Conservation (phyloP, 2,113 vertebrate species). For the Datnioides undecimradiatus region DNA sequence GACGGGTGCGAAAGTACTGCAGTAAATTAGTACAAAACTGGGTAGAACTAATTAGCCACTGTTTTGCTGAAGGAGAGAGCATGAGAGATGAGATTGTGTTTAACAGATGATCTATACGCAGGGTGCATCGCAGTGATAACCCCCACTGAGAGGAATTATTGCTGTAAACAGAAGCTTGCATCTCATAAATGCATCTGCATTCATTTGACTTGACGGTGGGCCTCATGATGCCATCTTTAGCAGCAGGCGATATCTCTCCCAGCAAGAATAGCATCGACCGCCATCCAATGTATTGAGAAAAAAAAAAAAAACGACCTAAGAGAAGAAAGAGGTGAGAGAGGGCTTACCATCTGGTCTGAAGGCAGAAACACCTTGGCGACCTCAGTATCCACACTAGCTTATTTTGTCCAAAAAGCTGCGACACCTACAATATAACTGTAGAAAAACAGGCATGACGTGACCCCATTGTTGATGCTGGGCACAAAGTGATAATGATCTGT, state of each 20-base stretch:
- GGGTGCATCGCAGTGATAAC: conserved; percentile 55
- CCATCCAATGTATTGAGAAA: conserved; percentile 36
- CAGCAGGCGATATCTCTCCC: conserved; percentile 62
- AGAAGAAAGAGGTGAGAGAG: conserved; percentile 20
- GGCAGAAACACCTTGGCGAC: conserved; percentile 22
- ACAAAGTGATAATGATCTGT: conserved; percentile 37
- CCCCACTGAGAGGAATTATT: conserved; percentile 75
- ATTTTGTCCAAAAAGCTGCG: conserved; percentile 26
- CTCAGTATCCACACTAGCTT: neutral
- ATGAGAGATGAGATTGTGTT: conserved; percentile 71
- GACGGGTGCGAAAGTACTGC: conserved; percentile 4
- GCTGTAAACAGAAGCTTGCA: conserved; percentile 77
- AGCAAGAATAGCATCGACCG: conserved; percentile 41
- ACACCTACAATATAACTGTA: conserved; percentile 3
- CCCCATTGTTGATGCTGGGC: conserved; percentile 13
- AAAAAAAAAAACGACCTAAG: conserved; percentile 13
- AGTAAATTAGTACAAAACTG: conserved; percentile 61
- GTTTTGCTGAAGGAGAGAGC: conserved; percentile 50
- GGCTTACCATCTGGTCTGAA: conserved; percentile 54
- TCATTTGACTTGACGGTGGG: conserved; percentile 69
- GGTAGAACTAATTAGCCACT: conserved; percentile 65
- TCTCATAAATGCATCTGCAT: conserved; percentile 83
- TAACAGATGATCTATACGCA: conserved; percentile 78
- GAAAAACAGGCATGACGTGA: conserved; percentile 7
- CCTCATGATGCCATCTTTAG: conserved; percentile 49